Base-by-base conservation (phyloP, 2,888 invertebrate genomes). In the Strigamia maritima region DNA sequence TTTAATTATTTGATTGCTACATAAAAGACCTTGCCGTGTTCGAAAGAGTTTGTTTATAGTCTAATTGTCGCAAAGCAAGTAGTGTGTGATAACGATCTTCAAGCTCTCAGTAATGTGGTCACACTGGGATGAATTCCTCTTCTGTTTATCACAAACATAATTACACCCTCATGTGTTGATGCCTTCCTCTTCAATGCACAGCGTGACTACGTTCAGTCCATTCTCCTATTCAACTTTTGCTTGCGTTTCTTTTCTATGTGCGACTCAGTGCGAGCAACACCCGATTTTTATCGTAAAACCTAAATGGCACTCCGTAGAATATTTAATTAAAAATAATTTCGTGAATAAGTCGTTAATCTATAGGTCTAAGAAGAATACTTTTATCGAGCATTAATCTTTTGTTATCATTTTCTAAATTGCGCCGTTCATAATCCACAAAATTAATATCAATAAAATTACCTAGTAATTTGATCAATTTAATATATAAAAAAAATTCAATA, bases 141-240 rank as follows among this genome's bases (percentile, higher is more conserved):
- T 24, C 60, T 65, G 60, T 65, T 65, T 65, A 65, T 65, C 60
- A 65, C 60, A n/a, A 65, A 65, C 60, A 65, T 65, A 65, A 65
- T 65, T 65, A 65, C 60, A 24, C 60, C 22, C 60, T 65, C 12
- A 65, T 65, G 60, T 65, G 60, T 65, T 65, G 60, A 65, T 65
- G 60, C 60, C 19, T 65, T 65, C 60, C 60, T 22, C 60, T 65
- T 19, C 60, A 65, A 65, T 22, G 60, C 60, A 65, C 60, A 22
- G 14, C 60, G 12, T 22, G 60, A 44, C 44, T 44, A 12, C 12
- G 19, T n/a, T 65, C 24, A 65, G 60, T 22, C 22, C 12, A n/a
- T 24, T 65, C 22, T 65, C 0, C 12, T 22, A 65, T 65, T 65
- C 60, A 22, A 65, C 60, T 65, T 65, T 24, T 65, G 19, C 60